Evolutionary conservation across 1,140 invertebrate genomes (phyloP), one percentile per base, ranked within the genome.

Genomic region (Drosophila lacertosa): DNA sequence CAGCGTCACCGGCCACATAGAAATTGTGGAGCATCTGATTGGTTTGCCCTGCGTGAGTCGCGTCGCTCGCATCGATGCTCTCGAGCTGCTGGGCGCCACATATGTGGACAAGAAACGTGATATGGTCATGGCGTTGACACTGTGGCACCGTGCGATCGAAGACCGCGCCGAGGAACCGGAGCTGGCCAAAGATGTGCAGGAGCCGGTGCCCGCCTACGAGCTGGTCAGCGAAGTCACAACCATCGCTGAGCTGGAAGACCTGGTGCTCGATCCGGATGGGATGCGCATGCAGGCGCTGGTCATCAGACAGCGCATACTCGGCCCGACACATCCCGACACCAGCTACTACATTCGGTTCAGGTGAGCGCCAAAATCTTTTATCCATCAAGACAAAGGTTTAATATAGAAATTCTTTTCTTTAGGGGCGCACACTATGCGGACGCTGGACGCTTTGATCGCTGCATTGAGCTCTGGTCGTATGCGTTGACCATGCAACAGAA

Each of bases 271-370:
- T 92, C 97, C 97, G 0, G 98, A 99, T 89, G 97, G 97, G 73
- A 98, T 99, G 96, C 93, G 97, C 81, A 98, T 99, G 97, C 98
- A 99, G 91, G 97, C 97, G 3, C 92, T 99, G 26, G 94, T 99
- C 44, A 97, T 99, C 39, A 94, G 98, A 66, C 98, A 99, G 92
- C 93, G 98, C 80, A 98, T 99, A 77, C 92, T 99, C 42, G 95
- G 92, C 15, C 97, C 97, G 0, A 97, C 97, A 7, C 98, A 99
- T 94, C 98, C 98, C 0, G 98, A 99, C 91, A 99, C 98, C 20
- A 97, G 96, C 79, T 99, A 99, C 91, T 99, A 98, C 91, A 98
- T 99, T 64, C 94, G 98, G 40, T 91, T 89, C 65, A 77, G 90
- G 90, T 91, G 11, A 33, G 77, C 10, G 15, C 7, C 16, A n/a